Base-by-base conservation (phyloP, 1,140 invertebrate species). In the Bombus pyrosoma region DNA sequence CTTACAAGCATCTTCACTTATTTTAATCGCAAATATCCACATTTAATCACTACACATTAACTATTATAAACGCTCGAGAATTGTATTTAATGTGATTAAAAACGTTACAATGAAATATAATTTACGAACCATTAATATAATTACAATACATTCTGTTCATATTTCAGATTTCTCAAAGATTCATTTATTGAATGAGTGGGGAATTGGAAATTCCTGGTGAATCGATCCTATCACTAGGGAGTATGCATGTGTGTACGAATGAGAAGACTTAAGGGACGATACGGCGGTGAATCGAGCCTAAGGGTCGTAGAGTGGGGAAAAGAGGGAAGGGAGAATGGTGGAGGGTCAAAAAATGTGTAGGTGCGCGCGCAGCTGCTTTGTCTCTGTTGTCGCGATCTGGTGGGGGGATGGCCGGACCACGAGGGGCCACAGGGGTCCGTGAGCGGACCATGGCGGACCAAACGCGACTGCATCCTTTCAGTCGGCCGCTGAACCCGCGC, bases 401-500 rank as follows among this genome's bases (percentile, higher is more conserved):
- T 89, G 91, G 92, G 85, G 91, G 90, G 85, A 57, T 74, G 62
- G 71, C 74, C 82, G 86, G 84, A 86, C 91, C 87, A 92, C 91
- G 93, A 91, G 93, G 93, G 93, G 93, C 93, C 90, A 92, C 92
- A 92, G 90, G 92, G 94, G 92, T 92, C 91, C 92, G 93, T 90
- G 93, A 93, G 91, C 92, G 91, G 91, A 93, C 92, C 92, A 95
- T 94, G 94, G 93, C 92, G 93, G 93, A 92, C 91, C 89, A 92
- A 92, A 91, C 90, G 90, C 93, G 92, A 94, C 91, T 94, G 94
- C 94, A 95, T 95, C 93, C 94, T 95, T 93, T 95, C 94, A 95
- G 94, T 95, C 94, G 94, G 94, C 94, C 94, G 94, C 94, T 95
- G 94, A 95, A 95, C 94, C 93, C 94, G 94, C 94, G 93, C 91